phyloP scores from a whole-genome alignment of 1,140 invertebrate species.

The Lepidurus couesii region DNA sequence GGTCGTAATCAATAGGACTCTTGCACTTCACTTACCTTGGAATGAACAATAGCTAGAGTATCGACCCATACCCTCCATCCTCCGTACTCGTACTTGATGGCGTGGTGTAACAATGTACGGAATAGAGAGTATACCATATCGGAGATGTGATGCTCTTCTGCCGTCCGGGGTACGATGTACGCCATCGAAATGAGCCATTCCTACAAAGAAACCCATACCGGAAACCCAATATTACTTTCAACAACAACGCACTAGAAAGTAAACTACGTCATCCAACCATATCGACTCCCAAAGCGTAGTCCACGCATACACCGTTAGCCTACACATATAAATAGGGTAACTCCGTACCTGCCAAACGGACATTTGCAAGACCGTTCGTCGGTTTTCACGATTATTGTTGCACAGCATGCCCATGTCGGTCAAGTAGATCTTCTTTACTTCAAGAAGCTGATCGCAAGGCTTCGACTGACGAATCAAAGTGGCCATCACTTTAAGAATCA shows the following conservation, averaged over 20 bases:
- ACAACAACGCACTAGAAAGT: not conserved
- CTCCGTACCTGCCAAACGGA: conserved; percentile 91
- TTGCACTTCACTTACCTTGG: conserved; percentile 69
- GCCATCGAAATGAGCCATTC: conserved; percentile 99
- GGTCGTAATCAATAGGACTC: not conserved
- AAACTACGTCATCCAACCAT: too few relatives aligned
- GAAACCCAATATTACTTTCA: not conserved
- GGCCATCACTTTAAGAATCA: conserved; percentile 97
- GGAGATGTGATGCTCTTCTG: conserved; percentile 91
- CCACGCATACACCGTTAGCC: too few relatives aligned
- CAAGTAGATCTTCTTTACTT: conserved; percentile 93
- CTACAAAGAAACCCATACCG: conserved; percentile 43
- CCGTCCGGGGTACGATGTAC: conserved; percentile 92
- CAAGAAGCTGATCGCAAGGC: conserved; percentile 78
- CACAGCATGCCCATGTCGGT: conserved; percentile 95
- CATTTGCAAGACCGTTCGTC: conserved; percentile 96
- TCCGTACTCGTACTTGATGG: conserved; percentile 99
- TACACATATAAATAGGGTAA: not conserved
- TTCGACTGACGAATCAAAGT: conserved; percentile 94
- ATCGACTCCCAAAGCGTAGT: too few relatives aligned
- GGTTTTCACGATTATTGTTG: conserved; percentile 94
- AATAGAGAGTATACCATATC: conserved; percentile 98
- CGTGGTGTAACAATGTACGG: conserved; percentile 94
- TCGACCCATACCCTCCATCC: conserved; percentile 99
- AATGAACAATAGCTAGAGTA: conserved; percentile 97